Evolutionary conservation across 1,140 invertebrate species (phyloP).

Genomic region (Diachasma alloeum): DNA sequence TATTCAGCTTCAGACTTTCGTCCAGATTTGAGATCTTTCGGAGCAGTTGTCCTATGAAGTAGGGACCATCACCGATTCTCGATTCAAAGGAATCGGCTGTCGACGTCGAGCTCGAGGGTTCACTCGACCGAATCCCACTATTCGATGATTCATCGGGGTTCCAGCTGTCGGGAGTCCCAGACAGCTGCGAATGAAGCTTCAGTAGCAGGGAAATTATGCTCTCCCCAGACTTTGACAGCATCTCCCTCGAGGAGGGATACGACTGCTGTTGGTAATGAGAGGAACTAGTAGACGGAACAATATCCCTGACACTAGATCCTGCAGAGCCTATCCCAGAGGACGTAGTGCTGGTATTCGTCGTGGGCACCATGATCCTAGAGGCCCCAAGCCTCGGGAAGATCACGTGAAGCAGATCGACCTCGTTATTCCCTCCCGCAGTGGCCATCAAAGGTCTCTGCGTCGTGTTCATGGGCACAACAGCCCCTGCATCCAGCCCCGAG

Average conservation of each 20-base stretch:
- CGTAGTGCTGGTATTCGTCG: not conserved
- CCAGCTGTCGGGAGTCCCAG: conserved; percentile 82
- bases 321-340: not conserved
- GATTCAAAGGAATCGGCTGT: conserved; percentile 51
- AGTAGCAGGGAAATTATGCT: conserved; percentile 91
- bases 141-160: conserved; percentile 63
- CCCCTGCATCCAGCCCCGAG: conserved; percentile 44
- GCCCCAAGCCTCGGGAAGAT: conserved; percentile 42
- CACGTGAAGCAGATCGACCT: conserved; percentile 56
- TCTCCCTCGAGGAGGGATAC: conserved; percentile 51
- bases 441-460: conserved; percentile 41
- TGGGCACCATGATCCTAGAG: conserved; percentile 38
- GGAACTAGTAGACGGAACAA: conserved; percentile 64
- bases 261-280: conserved; percentile 54
- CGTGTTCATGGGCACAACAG: not conserved
- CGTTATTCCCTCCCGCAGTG: conserved; percentile 62
- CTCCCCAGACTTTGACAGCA: conserved; percentile 77
- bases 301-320: conserved; percentile 47
- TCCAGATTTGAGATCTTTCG: conserved; percentile 78
- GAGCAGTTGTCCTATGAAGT: conserved; percentile 83
- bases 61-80: conserved; percentile 86
- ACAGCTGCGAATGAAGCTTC: conserved; percentile 92
- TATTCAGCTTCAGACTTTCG: conserved; percentile 71
- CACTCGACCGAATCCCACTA: conserved; percentile 45
- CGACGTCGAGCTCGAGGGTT: conserved; percentile 17